A percentile compares a stretch with the other conserved stretches of the same genome.
These are phyloP conservation scores for Bradynema listronoti DNA, from an alignment of 1,140 invertebrate genomes.

Conservation along the genomic window DNA sequence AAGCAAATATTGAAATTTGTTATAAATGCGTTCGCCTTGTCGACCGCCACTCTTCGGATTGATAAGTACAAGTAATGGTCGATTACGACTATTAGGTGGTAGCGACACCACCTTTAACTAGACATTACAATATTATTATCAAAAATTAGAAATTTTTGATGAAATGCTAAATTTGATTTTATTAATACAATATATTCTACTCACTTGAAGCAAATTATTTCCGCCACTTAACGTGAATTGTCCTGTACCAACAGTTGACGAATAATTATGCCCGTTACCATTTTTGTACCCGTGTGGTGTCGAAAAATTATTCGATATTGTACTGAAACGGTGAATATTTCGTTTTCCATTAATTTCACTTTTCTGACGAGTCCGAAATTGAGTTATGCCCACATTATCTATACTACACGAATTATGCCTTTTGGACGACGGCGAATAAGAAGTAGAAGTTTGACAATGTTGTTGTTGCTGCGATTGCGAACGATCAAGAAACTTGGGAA, in stretches of 20 bases:
- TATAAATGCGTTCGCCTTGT: conserved; percentile 71
- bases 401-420: no score
- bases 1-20: conserved; percentile 73
- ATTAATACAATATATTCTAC: not conserved
- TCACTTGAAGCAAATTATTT: conserved; percentile 3
- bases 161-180: not conserved
- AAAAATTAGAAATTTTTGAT: not conserved
- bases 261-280: not conserved
- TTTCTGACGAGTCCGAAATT: no score
- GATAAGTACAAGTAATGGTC: conserved; percentile 83
- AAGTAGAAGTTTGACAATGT: no score
- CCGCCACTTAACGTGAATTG: not conserved
- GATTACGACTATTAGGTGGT: conserved; percentile 61
- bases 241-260: no score
- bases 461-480: conserved; percentile 34
- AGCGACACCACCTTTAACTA: conserved; percentile 32
- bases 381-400: no score
- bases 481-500: conserved; percentile 74
- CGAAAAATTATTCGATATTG: conserved; percentile 42
- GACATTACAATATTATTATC: not conserved
- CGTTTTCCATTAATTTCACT: no score
- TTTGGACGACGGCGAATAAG: no score
- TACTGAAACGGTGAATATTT: conserved; percentile 52
- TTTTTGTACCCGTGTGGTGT: conserved; percentile 16
- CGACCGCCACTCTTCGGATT: conserved; percentile 91